Percentiles rank a stretch among this genome's conserved stretches.
These are phyloP conservation scores for Cromileptes altivelis DNA, from an alignment of 2,113 vertebrate species.

Conservation along the genomic window DNA sequence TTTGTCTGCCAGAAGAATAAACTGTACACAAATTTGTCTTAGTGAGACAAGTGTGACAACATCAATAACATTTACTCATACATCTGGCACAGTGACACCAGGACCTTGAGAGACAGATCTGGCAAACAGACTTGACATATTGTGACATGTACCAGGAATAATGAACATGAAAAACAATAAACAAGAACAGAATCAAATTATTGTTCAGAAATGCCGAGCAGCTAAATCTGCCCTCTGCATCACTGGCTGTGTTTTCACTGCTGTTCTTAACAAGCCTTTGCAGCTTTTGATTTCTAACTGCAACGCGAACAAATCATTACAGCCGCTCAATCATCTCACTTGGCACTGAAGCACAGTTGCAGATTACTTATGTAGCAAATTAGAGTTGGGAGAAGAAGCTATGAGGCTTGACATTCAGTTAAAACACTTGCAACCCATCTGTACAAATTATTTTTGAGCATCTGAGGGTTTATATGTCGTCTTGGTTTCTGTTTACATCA, in stretches of 20 bases:
- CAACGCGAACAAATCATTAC: slow-evolving; percentile 60
- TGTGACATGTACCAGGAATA: slow-evolving; percentile 4
- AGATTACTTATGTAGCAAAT: slow-evolving; percentile 80
- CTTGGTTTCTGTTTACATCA: slow-evolving; percentile 23
- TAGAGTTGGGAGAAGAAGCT: slow-evolving; percentile 33
- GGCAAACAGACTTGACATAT: background rate
- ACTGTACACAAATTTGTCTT: background rate
- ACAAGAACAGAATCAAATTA: background rate
- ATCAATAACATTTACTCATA: background rate
- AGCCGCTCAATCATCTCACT: slow-evolving; percentile 85
- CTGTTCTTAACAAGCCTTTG: slow-evolving; percentile 30
- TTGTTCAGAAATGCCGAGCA: background rate
- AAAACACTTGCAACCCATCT: slow-evolving; percentile 48
- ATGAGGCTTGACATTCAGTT: slow-evolving; percentile 50
- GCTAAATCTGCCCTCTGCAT: slow-evolving; percentile 30
- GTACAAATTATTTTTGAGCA: slow-evolving; percentile 37
- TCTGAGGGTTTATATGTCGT: slow-evolving; percentile 4
- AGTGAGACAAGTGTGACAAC: background rate
- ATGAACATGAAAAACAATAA: slow-evolving; percentile 7
- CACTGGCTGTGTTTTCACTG: slow-evolving; percentile 9
- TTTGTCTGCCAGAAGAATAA: background rate
- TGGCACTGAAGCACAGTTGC: slow-evolving; percentile 82
- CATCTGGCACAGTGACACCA: background rate
- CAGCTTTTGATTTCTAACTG: slow-evolving; percentile 46
- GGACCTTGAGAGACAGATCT: background rate